Evolutionary conservation across 2,888 invertebrate genomes (phyloP).

Genomic region (Celastrina argiolus): DNA sequence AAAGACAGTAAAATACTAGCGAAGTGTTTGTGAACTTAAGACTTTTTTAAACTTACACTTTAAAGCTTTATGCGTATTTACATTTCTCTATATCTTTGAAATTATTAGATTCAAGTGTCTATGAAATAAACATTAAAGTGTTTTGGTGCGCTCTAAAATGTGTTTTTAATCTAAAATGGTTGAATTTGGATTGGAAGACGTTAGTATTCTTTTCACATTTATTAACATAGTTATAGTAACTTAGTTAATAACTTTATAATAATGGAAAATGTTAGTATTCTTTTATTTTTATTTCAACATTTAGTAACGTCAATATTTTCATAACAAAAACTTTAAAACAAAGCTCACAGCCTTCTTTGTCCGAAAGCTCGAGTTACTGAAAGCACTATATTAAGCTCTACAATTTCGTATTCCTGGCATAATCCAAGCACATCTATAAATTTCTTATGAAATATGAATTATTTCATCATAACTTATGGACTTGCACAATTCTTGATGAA

Average conservation of each 20-base stretch:
- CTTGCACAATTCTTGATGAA: slow-evolving; percentile 1
- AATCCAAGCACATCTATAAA: background rate
- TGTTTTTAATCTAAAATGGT: slow-evolving; percentile 24
- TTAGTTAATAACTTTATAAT: too few species aligned
- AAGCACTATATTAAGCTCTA: background rate
- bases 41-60: background rate
- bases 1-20: too few species aligned
- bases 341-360: background rate
- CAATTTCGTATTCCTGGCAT: background rate
- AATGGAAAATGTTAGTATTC: too few species aligned
- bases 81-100: background rate
- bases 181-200: slow-evolving; percentile 25
- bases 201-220: slow-evolving; percentile 18
- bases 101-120: background rate
- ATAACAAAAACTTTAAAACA: too few species aligned
- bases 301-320: too few species aligned
- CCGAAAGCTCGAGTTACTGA: background rate
- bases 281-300: too few species aligned
- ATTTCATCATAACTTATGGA: background rate
- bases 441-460: slow-evolving; percentile 14
- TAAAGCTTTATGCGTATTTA: background rate
- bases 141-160: slow-evolving; percentile 15
- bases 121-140: background rate
- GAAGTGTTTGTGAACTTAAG: too few species aligned
- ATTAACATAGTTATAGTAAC: too few species aligned